Evolutionary conservation across 2,888 invertebrate species (phyloP).

Genomic region (Chrysolina americana): DNA sequence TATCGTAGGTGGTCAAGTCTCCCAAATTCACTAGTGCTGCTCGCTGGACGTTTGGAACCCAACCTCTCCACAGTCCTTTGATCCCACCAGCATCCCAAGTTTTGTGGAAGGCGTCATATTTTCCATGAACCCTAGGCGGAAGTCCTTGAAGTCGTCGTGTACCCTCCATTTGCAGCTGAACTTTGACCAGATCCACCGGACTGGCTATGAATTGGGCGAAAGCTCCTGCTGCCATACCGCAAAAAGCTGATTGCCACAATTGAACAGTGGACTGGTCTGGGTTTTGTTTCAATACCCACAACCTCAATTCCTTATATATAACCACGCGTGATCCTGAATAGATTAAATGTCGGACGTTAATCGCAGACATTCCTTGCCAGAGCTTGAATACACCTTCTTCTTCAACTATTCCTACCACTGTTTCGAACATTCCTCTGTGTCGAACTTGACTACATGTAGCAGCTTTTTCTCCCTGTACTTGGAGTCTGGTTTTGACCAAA

Average conservation of each 20-base stretch:
- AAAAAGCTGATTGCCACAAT: slow-evolving; percentile 76
- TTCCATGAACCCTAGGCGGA: slow-evolving; percentile 82
- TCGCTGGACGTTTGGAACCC: slow-evolving; percentile 87
- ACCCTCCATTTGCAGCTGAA: slow-evolving; percentile 96
- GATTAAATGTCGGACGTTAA: slow-evolving; percentile 87
- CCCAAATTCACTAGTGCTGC: slow-evolving; percentile 86
- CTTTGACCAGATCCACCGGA: slow-evolving; percentile 94
- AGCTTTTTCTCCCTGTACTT: slow-evolving; percentile 89
- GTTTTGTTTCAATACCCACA: slow-evolving; percentile 77
- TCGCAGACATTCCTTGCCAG: slow-evolving; percentile 92
- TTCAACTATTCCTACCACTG: slow-evolving; percentile 83
- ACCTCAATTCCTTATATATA: slow-evolving; percentile 86
- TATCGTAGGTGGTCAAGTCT: slow-evolving; percentile 91
- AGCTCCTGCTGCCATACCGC: slow-evolving; percentile 86
- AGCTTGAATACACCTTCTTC: slow-evolving; percentile 88
- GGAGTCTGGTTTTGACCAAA: slow-evolving; percentile 95
- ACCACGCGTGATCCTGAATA: slow-evolving; percentile 89
- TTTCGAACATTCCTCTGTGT: slow-evolving; percentile 86
- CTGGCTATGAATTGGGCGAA: slow-evolving; percentile 92
- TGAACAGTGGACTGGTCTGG: slow-evolving; percentile 76
- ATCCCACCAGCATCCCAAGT: slow-evolving; percentile 83
- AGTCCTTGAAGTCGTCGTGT: slow-evolving; percentile 84
- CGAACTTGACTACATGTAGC: slow-evolving; percentile 72
- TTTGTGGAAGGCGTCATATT: slow-evolving; percentile 82
- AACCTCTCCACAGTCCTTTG: slow-evolving; percentile 88